Evolutionary conservation across 2,797 vertebrate species (phyloP), one percentile per base, ranked within the genome.

Genomic region (Chaunax sp.): DNA sequence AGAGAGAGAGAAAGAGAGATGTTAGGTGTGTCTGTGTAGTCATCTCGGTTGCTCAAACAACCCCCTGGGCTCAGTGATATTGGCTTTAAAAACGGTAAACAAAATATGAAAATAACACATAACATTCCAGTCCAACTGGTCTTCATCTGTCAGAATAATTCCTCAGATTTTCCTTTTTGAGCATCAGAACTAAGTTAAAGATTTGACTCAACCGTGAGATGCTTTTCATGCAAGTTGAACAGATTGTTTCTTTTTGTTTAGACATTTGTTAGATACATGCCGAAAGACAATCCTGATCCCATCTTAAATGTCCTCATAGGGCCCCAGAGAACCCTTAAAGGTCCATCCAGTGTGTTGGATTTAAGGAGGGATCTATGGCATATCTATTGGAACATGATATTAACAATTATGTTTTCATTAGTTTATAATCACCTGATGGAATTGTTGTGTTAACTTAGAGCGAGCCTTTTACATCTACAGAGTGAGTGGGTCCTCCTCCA

Each of bases 11-110:
- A 47, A 40, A 7, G 16, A 15, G 10, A 37, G 22, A 45, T n/a
- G 14, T 67, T 4, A 35, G 35, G n/a, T 44, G 12, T 4, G 23
- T 53, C 19, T 26, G 3, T n/a, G 6, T 25, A 1, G 45, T 54
- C 8, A 40, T 41, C 41, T 69, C 9, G 63, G 57, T 11, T 41
- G 15, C 35, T n/a, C 6, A 38, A 58, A 49, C 22, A 19, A 43
- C n/a, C 19, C 38, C 51, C 26, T 13, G 8, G 2, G 6, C 4
- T 40, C 13, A 26, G 2, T 56, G 30, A 25, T 12, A 9, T 10
- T 25, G 20, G 22, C 8, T 49, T 63, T 30, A 18, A 66, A 49
- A 30, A 18, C 7, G 18, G n/a, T 41, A 5, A 7, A 37, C 3
- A 16, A 19, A 47, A n/a, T 15, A 14, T 19, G 9, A 54, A 46